Base-by-base conservation (phyloP, 2,888 invertebrate species). In the Cerastis leucographa region DNA sequence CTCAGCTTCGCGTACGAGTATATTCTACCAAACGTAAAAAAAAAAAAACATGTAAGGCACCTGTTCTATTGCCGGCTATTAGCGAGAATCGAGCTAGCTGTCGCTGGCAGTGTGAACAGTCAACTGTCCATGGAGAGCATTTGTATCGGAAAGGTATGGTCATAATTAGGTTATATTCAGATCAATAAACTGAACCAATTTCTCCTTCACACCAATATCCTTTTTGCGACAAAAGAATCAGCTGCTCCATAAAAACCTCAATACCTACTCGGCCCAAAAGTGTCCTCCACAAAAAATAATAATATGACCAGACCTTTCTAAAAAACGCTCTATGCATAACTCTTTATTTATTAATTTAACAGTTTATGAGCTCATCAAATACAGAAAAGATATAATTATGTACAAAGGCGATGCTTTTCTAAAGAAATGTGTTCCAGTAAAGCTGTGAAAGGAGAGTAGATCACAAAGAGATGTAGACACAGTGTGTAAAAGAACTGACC, bases 1-100 rank as follows among this genome's bases (percentile, higher is more conserved):
- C 64, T 56, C 74, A 78, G 40, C 40, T 12, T 35, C n/a, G 5
- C n/a, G n/a, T 46, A 22, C 17, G 46, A 68, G 42, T 22, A 64
- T 62, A 54, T 79, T 62, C 19, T 14, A 59, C 14, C 56, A 46
- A 59, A 22, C 7, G 4, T 25, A n/a, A 46, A 29, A 59, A 66
- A 44, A n/a, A 9, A 17, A 1, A 9, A 19, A 22, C 7, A 51
- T 35, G 0, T 35, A n/a, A 14, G 22, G 49, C 1, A 40, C 4
- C 17, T 9, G 64, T 42, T 14, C n/a, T 5, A 17, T 25, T 35
- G n/a, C n/a, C 9, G 8, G n/a, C 64, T 42, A n/a, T 42, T 1
- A 64, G n/a, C 64, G 42, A 64, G 42, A n/a, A 42, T 1, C 14
- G 42, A 14, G 8, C 29, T 35, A 61, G 5, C 0, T 11, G 35